Conservation (phyloP, 2,797 vertebrate species). For the Steatocranus sp. region DNA sequence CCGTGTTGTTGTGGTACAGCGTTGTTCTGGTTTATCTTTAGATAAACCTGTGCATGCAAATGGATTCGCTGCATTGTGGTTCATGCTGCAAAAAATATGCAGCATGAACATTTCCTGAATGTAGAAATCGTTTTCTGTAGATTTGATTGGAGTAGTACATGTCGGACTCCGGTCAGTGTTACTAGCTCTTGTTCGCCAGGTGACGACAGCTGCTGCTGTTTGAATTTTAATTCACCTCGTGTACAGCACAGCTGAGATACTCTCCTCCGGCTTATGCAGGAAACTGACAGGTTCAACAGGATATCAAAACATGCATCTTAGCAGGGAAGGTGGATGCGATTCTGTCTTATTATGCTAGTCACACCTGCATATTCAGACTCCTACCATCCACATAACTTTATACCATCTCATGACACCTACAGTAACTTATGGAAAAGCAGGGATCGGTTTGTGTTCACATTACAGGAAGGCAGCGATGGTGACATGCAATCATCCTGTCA, state of each 20-base stretch:
- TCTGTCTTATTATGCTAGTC: background rate
- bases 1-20: background rate
- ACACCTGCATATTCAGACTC: background rate
- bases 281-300: conserved; percentile 7
- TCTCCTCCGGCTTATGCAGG: background rate
- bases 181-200: background rate
- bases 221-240: conserved; percentile 36
- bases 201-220: conserved; percentile 21
- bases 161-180: background rate
- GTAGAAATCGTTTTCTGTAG: background rate
- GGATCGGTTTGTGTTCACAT: background rate
- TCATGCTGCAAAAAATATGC: background rate
- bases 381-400: background rate
- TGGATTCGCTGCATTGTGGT: background rate
- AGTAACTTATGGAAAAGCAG: background rate
- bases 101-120: background rate
- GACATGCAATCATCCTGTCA: background rate
- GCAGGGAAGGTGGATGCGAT: background rate
- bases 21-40: conserved; percentile 1
- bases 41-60: background rate
- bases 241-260: conserved; percentile 4
- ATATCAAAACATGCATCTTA: background rate
- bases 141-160: background rate
- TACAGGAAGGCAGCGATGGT: background rate
- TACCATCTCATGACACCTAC: background rate